These are phyloP conservation scores for Apomyelois bistriatella DNA, from an alignment of 2,888 invertebrate genomes.

Conservation along the genomic window DNA sequence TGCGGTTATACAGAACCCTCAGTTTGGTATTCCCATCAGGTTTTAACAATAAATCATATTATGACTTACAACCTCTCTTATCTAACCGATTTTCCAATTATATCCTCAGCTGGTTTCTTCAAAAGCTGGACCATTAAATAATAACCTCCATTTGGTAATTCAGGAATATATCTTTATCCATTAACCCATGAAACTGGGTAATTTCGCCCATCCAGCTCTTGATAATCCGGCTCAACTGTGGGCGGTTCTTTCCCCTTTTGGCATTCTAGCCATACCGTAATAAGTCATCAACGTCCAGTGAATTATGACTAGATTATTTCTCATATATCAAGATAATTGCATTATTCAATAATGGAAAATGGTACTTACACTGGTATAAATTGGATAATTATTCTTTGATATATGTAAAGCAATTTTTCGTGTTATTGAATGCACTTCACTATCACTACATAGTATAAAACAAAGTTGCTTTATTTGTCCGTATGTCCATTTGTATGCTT, in stretches of 20 bases:
- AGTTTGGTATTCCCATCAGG: too few species aligned
- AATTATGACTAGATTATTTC: neutral
- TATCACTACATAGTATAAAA: too few species aligned
- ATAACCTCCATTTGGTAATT: neutral
- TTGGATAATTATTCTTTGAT: too few species aligned
- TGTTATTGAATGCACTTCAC: too few species aligned
- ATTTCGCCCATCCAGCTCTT: neutral
- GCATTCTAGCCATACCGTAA: neutral
- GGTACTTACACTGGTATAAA: neutral
- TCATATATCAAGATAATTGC: slow-evolving; percentile 2
- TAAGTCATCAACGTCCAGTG: neutral
- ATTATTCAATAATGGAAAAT: neutral
- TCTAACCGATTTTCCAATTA: too few species aligned
- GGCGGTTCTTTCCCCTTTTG: neutral
- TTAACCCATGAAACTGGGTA: neutral
- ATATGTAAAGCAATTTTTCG: too few species aligned
- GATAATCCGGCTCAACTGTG: neutral
- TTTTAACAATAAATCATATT: too few species aligned
- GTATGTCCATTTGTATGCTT: too few species aligned
- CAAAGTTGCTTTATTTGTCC: too few species aligned
- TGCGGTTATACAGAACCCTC: too few species aligned
- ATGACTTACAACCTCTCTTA: too few species aligned
- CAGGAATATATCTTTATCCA: neutral
- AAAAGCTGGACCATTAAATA: neutral
- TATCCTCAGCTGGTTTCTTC: too few species aligned